Evolutionary conservation across 2,888 invertebrate genomes (phyloP).

Genomic region (Andrena haemorrhoa): DNA sequence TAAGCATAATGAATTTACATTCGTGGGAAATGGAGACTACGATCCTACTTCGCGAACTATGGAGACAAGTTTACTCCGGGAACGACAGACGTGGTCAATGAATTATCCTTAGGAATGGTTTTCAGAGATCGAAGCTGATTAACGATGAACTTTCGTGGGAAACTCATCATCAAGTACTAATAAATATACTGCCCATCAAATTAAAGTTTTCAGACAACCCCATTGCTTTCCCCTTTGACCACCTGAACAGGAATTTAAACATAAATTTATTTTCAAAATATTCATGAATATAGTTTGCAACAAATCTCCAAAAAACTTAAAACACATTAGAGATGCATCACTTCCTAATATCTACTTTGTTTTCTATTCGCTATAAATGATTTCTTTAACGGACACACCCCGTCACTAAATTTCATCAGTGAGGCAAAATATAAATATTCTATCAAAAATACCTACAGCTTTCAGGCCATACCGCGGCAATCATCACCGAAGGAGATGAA

Average conservation of each 20-base stretch:
- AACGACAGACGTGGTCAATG: background rate
- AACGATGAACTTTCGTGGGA: background rate
- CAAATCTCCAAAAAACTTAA: background rate
- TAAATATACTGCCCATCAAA: background rate
- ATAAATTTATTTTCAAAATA: no score
- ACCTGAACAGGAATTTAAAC: no score
- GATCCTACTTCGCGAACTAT: background rate
- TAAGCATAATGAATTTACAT: slow-evolving; percentile 6
- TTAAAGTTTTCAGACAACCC: background rate
- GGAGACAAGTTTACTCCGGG: background rate
- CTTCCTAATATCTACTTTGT: no score
- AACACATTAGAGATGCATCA: no score
- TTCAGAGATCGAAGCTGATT: no score
- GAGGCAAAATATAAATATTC: background rate
- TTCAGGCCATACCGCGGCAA: no score
- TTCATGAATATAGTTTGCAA: background rate
- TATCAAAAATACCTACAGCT: background rate
- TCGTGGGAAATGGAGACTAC: background rate
- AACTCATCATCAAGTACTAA: background rate
- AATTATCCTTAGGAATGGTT: no score
- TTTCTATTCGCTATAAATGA: no score
- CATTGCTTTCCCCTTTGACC: no score
- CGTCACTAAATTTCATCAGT: no score
- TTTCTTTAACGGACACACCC: no score
- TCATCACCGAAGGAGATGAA: no score